phyloP scores from a whole-genome alignment of 2,797 vertebrate species.

The Potorous gilbertii region DNA sequence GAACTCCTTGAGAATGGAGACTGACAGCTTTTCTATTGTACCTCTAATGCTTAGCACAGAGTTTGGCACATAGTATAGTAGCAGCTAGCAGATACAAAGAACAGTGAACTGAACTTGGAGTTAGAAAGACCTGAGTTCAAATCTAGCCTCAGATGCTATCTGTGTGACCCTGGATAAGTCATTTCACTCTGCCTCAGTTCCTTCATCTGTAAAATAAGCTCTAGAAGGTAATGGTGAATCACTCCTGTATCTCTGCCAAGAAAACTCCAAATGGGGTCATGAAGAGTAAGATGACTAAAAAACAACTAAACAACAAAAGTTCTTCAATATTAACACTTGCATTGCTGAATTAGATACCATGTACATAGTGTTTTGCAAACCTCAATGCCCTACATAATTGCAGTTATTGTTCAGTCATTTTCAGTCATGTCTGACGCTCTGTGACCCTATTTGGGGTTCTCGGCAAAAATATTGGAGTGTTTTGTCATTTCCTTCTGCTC shows the following conservation, averaged over 20 bases:
- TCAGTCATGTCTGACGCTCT: background rate
- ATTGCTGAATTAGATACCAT: background rate
- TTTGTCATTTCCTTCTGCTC: background rate
- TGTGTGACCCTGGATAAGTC: background rate
- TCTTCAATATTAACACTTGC: background rate
- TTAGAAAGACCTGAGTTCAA: background rate
- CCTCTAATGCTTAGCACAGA: background rate
- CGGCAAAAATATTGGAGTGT: background rate
- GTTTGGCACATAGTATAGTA: background rate
- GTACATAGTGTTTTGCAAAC: background rate
- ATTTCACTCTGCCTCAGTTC: background rate
- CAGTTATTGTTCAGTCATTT: background rate
- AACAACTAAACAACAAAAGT: background rate
- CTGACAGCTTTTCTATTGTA: background rate
- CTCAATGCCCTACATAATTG: background rate
- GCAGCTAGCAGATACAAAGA: background rate
- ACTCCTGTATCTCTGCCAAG: background rate
- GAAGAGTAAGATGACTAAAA: background rate
- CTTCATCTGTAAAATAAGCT: background rate
- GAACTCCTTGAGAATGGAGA: background rate
- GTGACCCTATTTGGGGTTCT: background rate
- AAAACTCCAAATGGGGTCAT: background rate
- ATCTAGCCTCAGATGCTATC: background rate
- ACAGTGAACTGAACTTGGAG: background rate
- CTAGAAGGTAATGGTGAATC: background rate